Base-by-base conservation (phyloP, 2,888 invertebrate species). In the Scrobipalpa atriplicella region DNA sequence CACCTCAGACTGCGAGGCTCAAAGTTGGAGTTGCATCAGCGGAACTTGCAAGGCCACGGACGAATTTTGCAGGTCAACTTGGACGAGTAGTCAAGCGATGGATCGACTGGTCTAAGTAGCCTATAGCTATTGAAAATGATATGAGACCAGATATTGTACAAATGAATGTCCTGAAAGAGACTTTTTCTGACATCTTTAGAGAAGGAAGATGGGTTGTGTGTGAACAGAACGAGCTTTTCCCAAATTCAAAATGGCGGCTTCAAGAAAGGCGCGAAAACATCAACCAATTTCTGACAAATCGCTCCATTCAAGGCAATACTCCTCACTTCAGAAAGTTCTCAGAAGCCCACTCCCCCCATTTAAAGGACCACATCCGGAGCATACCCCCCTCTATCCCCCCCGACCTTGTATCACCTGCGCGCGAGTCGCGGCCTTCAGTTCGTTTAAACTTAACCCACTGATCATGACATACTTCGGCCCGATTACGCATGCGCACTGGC, bases 371-470 rank as follows among this genome's bases (percentile, higher is more conserved):
- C 56, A 58, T 58, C 56, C 56, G 60, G 9, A 3, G 41, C 61
- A 18, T 19, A 5, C 16, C 41, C 41, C 61, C 61, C 61, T 39
- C 16, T 8, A 10, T 38, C 41, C 63, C 56, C 66, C 64, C 70
- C 73, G 80, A 82, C 82, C 82, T 83, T 82, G 74, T 67, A 68
- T 64, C 67, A 80, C 80, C 79, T 80, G 79, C 75, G 71, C 74
- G 74, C 75, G 71, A 70, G 78, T 76, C 74, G 78, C 73, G 84
- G 86, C 86, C 85, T 86, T 84, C 78, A 79, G 78, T 83, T 84
- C 84, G 85, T 86, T 90, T 91, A 91, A 93, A 93, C 92, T 92
- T 93, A 89, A 93, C 93, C 93, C 83, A 93, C 86, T 93, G 92
- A 90, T 92, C 92, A 91, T 93, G 93, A 92, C 93, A 91, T 78